Conservation (phyloP, 1,140 invertebrate species). For the Leptoteleia sp. region DNA sequence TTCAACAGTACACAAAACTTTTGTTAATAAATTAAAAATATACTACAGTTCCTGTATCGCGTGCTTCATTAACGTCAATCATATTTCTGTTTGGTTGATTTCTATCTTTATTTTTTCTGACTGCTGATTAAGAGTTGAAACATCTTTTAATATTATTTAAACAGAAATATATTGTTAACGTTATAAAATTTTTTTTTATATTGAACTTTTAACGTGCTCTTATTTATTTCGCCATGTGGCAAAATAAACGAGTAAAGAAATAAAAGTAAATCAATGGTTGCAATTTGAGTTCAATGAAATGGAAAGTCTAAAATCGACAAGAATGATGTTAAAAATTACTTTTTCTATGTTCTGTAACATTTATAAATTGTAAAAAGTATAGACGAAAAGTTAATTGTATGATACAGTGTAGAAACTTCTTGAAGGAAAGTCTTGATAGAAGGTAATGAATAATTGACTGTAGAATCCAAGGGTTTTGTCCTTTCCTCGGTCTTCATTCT, state of each 20-base stretch:
- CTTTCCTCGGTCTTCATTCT: constrained; percentile 1
- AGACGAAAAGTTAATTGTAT: constrained; percentile 10
- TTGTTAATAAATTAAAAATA: constrained; percentile 1
- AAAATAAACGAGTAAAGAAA: too few species aligned
- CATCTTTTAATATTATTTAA: background rate
- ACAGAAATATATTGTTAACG: constrained; percentile 6
- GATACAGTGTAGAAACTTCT: constrained; percentile 10
- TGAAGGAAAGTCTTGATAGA: background rate
- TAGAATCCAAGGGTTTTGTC: background rate
- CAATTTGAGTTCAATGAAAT: constrained; percentile 14
- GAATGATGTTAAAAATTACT: constrained; percentile 2
- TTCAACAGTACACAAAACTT: constrained; percentile 4
- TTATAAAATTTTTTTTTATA: background rate
- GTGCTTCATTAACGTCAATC: constrained; percentile 5
- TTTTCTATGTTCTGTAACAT: constrained; percentile 1
- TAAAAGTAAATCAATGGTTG: background rate
- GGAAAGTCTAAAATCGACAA: constrained; percentile 7
- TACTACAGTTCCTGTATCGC: background rate
- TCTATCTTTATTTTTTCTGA: background rate
- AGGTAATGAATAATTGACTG: constrained; percentile 5
- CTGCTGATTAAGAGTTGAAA: background rate
- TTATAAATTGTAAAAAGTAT: constrained; percentile 27
- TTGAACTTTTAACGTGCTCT: constrained; percentile 4
- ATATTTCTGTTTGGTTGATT: background rate
- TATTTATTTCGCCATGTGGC: background rate